phyloP scores from a whole-genome alignment of 2,888 invertebrate genomes.

The Polymixis flavicincta region DNA sequence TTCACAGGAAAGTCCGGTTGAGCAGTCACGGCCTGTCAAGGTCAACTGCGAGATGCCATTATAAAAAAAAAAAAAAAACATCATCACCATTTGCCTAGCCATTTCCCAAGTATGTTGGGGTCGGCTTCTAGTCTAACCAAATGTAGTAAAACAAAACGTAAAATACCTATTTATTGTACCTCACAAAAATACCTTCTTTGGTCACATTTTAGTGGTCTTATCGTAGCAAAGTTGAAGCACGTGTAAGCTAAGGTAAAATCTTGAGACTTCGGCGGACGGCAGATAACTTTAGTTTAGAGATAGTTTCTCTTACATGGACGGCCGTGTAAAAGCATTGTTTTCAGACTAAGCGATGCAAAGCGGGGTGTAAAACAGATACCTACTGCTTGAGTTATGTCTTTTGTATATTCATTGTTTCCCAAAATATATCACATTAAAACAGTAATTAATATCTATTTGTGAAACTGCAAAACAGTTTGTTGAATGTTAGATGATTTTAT shows the following conservation, averaged over 20 bases:
- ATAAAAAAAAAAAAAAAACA: no score
- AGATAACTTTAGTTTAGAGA: conserved; percentile 33
- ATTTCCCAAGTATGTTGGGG: no score
- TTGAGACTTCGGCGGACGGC: not conserved
- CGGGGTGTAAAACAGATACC: not conserved
- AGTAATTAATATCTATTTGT: not conserved
- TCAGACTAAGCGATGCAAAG: no score
- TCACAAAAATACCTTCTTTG: not conserved
- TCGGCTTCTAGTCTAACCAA: not conserved
- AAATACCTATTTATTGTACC: not conserved
- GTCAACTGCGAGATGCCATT: no score
- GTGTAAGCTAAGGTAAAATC: conserved; percentile 27
- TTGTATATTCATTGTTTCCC: not conserved
- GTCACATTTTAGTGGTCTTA: conserved; percentile 15
- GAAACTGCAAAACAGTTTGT: not conserved
- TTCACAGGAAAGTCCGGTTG: no score
- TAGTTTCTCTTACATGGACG: not conserved
- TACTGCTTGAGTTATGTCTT: not conserved
- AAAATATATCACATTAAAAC: not conserved
- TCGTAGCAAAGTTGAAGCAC: conserved; percentile 16
- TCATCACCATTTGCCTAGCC: no score
- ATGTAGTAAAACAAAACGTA: not conserved
- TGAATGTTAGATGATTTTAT: not conserved
- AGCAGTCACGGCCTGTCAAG: no score
- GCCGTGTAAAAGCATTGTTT: not conserved